phyloP scores from a whole-genome alignment of 2,797 vertebrate species.

The Takifugu rubripes region DNA sequence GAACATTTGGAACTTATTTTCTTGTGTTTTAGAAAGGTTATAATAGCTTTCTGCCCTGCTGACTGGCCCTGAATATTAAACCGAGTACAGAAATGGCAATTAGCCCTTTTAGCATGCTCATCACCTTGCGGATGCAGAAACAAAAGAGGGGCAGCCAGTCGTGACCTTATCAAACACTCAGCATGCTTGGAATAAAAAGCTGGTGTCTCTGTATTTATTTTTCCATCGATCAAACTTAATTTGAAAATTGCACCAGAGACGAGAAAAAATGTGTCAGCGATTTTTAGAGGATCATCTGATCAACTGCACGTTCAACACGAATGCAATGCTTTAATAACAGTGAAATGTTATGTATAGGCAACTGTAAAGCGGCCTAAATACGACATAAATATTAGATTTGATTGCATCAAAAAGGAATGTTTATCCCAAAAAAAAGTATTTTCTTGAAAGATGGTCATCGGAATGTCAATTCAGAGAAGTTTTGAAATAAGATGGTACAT shows the following conservation, averaged over 20 bases:
- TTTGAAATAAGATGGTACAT: no score
- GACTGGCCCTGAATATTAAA: conserved; percentile 50
- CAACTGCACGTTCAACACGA: no score
- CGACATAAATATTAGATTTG: no score
- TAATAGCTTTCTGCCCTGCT: conserved; percentile 16
- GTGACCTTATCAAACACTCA: conserved; percentile 73
- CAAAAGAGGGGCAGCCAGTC: conserved; percentile 44
- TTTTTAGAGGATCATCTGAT: not conserved
- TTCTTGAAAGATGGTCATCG: no score
- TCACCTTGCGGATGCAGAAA: conserved; percentile 48
- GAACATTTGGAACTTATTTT: conserved; percentile 13
- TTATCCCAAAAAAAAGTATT: no score
- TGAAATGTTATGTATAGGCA: no score
- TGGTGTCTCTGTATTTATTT: not conserved
- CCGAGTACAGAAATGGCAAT: conserved; percentile 54
- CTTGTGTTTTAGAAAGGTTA: conserved; percentile 7
- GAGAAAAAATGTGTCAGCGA: no score
- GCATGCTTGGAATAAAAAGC: conserved; percentile 57
- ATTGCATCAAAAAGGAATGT: no score
- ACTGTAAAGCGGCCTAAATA: no score
- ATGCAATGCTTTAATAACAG: no score
- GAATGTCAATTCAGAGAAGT: no score
- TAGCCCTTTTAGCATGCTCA: conserved; percentile 67
- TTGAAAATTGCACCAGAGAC: no score
- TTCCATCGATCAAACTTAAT: not conserved